phyloP scores from a whole-genome alignment of 1,140 invertebrate species.

The Pseudomyrmex gracilis region DNA sequence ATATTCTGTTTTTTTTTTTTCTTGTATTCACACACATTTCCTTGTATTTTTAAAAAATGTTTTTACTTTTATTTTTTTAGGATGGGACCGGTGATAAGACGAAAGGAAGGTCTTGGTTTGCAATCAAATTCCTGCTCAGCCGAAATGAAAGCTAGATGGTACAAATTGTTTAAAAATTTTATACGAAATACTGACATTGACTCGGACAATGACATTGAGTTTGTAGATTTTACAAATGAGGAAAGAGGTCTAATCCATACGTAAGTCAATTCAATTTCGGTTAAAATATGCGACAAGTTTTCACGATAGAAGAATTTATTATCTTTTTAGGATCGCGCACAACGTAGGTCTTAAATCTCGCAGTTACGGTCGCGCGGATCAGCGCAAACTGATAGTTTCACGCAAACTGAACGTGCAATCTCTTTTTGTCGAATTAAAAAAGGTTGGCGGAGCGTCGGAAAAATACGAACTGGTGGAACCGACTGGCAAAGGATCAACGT shows the following conservation, averaged over 20 bases:
- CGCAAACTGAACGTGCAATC: slow-evolving; percentile 77
- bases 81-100: slow-evolving; percentile 81
- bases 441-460: slow-evolving; percentile 76
- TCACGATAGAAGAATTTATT: slow-evolving; percentile 8
- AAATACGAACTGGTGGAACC: slow-evolving; percentile 81
- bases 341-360: slow-evolving; percentile 81
- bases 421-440: slow-evolving; percentile 76
- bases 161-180: slow-evolving; percentile 85
- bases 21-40: background rate
- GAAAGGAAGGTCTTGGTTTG: slow-evolving; percentile 77
- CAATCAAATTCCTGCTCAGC: slow-evolving; percentile 77
- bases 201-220: slow-evolving; percentile 87
- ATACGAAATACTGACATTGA: slow-evolving; percentile 83
- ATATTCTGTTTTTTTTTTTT: slow-evolving; percentile 57
- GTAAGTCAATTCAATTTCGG: slow-evolving; percentile 80
- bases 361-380: slow-evolving; percentile 77
- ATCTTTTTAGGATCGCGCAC: slow-evolving; percentile 77
- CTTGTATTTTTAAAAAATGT: background rate
- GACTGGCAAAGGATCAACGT: slow-evolving; percentile 14
- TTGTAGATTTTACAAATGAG: slow-evolving; percentile 90
- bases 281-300: background rate
- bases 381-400: slow-evolving; percentile 78
- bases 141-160: slow-evolving; percentile 81
- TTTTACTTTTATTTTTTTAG: slow-evolving; percentile 77
- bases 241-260: slow-evolving; percentile 90